Evolutionary conservation across 2,797 vertebrate genomes (phyloP).

Genomic region (Lindbergichthys nudifrons): DNA sequence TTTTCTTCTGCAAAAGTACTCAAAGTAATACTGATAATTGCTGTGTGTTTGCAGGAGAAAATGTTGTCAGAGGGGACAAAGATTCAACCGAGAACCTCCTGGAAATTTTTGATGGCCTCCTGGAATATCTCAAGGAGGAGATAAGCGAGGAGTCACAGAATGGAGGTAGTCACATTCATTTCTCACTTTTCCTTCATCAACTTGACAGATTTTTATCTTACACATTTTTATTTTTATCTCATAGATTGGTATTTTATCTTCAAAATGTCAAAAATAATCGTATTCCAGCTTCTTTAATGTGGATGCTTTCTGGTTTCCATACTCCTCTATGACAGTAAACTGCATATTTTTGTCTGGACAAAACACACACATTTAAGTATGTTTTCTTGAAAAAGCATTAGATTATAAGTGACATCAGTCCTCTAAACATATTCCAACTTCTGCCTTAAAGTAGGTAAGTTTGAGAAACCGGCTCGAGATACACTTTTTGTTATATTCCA

Average conservation of each 20-base stretch:
- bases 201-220: background rate
- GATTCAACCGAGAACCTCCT: slow-evolving; percentile 94
- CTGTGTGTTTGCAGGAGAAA: slow-evolving; percentile 88
- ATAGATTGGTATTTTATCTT: background rate
- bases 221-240: background rate
- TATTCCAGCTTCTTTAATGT: no score
- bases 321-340: no score
- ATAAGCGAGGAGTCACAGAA: slow-evolving; percentile 85
- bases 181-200: background rate
- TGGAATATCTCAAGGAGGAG: slow-evolving; percentile 95
- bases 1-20: background rate
- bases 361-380: no score
- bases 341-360: no score
- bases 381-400: background rate
- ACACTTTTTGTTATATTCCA: no score
- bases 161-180: slow-evolving; percentile 77
- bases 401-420: background rate
- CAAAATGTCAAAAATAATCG: no score
- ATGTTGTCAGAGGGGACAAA: slow-evolving; percentile 90
- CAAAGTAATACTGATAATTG: background rate
- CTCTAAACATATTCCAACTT: background rate
- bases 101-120: slow-evolving; percentile 96
- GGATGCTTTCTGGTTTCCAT: no score
- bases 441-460: no score
- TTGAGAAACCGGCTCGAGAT: no score